Evolutionary conservation across 1,140 invertebrate genomes (phyloP).

Genomic region (Neodiprion fabricii): DNA sequence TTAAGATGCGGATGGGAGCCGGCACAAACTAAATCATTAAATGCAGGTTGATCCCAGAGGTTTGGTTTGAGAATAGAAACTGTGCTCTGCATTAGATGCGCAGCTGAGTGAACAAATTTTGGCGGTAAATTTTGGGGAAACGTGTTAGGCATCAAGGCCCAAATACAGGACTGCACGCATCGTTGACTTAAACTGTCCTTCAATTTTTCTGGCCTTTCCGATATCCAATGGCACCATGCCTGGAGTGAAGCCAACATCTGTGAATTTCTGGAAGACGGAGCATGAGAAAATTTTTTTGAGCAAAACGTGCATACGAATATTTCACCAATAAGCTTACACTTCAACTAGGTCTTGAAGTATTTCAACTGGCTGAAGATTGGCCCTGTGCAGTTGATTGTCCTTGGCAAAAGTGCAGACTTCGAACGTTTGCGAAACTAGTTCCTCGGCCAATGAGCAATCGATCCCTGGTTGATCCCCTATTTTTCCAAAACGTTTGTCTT

Average conservation of each 20-base stretch:
- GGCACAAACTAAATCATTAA: constrained; percentile 59
- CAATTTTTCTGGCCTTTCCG: constrained; percentile 48
- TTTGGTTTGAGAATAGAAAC: constrained; percentile 65
- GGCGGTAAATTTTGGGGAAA: constrained; percentile 41
- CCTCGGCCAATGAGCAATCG: constrained; percentile 42
- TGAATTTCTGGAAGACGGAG: constrained; percentile 65
- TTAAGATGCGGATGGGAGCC: constrained; percentile 58
- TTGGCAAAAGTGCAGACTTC: constrained; percentile 55
- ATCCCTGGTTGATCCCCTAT: constrained; percentile 42
- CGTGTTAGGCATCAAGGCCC: constrained; percentile 39
- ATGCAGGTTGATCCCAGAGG: constrained; percentile 59
- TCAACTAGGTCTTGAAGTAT: constrained; percentile 55
- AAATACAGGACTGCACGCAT: constrained; percentile 49
- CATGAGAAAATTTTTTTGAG: constrained; percentile 18
- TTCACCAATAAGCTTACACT: constrained; percentile 50
- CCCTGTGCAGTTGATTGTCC: constrained; percentile 47
- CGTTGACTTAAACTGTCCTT: constrained; percentile 48
- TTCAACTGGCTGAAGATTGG: constrained; percentile 47
- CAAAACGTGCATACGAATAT: constrained; percentile 1
- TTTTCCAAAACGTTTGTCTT: constrained; percentile 7
- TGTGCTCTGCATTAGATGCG: constrained; percentile 67
- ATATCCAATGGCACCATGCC: constrained; percentile 72
- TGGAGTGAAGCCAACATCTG: constrained; percentile 72
- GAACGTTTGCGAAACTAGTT: constrained; percentile 48
- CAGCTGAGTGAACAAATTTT: constrained; percentile 67